These are phyloP conservation scores for Geodia barretti DNA, from an alignment of 37 sponge, comb jelly and placozoan species.

Conservation along the genomic window DNA sequence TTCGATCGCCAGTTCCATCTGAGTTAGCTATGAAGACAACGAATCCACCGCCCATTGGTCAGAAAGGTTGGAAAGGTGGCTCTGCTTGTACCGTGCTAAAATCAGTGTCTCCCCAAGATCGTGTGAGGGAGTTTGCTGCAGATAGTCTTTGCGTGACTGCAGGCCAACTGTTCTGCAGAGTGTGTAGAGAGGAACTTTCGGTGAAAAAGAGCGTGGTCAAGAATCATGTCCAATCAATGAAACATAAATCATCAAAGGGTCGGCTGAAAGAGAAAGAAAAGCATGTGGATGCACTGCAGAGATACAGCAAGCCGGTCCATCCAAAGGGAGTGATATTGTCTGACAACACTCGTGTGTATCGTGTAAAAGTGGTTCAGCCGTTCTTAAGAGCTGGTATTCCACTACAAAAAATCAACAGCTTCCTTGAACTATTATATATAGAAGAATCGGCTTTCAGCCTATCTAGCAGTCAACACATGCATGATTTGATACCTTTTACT, in stretches of 20 bases:
- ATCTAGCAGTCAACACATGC: constrained; percentile 13
- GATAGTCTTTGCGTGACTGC: not conserved
- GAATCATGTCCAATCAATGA: not conserved
- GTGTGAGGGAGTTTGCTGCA: not conserved
- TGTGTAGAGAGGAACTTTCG: not conserved
- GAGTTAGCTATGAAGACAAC: not conserved
- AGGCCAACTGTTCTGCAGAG: not conserved
- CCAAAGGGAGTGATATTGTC: constrained; percentile 35
- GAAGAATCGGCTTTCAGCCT: constrained; percentile 39
- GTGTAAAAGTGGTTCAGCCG: constrained; percentile 39
- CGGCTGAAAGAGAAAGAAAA: constrained; percentile 1
- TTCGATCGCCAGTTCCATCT: not conserved
- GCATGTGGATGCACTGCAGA: constrained; percentile 13
- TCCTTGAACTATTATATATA: constrained; percentile 33
- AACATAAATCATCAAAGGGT: not conserved
- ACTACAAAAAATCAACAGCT: constrained; percentile 22
- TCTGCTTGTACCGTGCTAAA: not conserved
- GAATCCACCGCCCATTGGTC: not conserved
- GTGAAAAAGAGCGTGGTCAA: constrained; percentile 7
- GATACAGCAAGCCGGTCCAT: constrained; percentile 4
- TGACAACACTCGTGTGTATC: constrained; percentile 16
- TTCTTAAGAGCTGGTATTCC: constrained; percentile 40
- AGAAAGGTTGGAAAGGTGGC: not conserved
- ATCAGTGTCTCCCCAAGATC: not conserved
- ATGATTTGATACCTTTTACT: constrained; percentile 36